Evolutionary conservation across 1,140 invertebrate species (phyloP), one percentile per base, ranked within the genome.

Genomic region (Heliconius congener): DNA sequence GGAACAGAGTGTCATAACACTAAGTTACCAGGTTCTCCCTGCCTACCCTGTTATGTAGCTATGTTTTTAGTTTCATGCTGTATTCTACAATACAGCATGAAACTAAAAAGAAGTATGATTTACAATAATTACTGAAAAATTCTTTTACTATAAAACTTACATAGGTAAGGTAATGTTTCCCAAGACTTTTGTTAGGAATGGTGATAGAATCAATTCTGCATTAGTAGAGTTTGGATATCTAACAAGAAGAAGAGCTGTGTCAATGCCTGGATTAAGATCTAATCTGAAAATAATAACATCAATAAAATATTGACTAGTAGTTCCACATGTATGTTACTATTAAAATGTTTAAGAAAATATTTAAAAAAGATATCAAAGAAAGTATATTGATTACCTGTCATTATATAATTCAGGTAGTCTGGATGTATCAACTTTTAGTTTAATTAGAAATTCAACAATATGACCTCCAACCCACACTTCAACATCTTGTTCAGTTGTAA

Each of bases 381-480:
- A 23, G 55, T 57, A 57, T 57, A 57, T 52, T 19, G 42, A 78
- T 52, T 86, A 95, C 94, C 93, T 88, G 76, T 95, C 93, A 88
- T 84, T 86, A 82, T 93, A 95, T 23, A 95, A 75, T 79, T 94
- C 92, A 34, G 94, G 92, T 55, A 95, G 81, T 82, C 91, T 88
- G 70, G 90, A 90, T 50, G 86, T 88, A 77, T 95, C 90, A 19
- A 95, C 87, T 88, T 95, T 94, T 0, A 95, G 85, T 83, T 91
- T 94, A 39, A 95, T 95, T 50, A 95, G 78, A 82, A 95, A 94
- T 82, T 93, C 93, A 16, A 94, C 92, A 76, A 90, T 84, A 83
- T 95, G 93, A 71, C 85, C 87, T 18, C 90, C 91, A 9, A 95
- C 94, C 87, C 92, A 93, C 5, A 95, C 93, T 88, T 95, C 94